A percentile compares a stretch with the other conserved stretches of the same genome.
phyloP scores from a whole-genome alignment of 2,888 invertebrate species.

The Drosophila phalerata region DNA sequence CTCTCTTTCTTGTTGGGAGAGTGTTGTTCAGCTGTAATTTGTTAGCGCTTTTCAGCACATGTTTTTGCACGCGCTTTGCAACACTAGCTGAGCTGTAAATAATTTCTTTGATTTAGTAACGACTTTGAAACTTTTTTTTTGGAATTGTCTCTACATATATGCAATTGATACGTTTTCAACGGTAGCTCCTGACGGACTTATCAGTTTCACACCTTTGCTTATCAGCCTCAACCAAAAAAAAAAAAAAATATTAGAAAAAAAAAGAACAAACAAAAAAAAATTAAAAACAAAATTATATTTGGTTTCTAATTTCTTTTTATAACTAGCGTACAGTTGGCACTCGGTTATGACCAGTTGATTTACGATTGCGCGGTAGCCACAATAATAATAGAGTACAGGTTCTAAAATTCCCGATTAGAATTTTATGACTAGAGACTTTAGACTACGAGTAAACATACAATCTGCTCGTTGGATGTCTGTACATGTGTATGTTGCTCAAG shows the following conservation, averaged over 20 bases:
- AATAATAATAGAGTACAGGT: conserved; percentile 23
- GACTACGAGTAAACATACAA: conserved; percentile 15
- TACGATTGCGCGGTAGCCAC: conserved; percentile 56
- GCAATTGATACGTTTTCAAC: conserved; percentile 68
- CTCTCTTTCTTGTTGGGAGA: background rate
- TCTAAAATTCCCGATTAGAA: conserved; percentile 29
- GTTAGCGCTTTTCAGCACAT: conserved; percentile 48
- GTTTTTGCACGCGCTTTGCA: conserved; percentile 43
- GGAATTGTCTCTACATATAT: conserved; percentile 37
- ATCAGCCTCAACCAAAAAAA: conserved; percentile 44
- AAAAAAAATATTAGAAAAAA: background rate
- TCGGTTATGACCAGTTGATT: conserved; percentile 53
- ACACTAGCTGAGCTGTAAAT: conserved; percentile 69
- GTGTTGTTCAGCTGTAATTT: conserved; percentile 8
- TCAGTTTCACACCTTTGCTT: conserved; percentile 64
- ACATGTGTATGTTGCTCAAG: conserved; percentile 10
- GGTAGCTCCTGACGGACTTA: conserved; percentile 61
- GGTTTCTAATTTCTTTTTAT: conserved; percentile 53
- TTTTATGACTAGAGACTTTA: conserved; percentile 38
- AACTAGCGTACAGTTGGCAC: conserved; percentile 61
- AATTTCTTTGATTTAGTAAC: conserved; percentile 47
- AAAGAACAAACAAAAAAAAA: background rate
- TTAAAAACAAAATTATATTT: conserved; percentile 29
- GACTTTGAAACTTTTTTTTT: conserved; percentile 17
- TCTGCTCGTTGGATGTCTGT: background rate